Percentiles rank a stretch among this genome's conserved stretches.
These are phyloP conservation scores for Brachionus paranguensis DNA, from an alignment of 1,140 invertebrate genomes.

Conservation along the genomic window DNA sequence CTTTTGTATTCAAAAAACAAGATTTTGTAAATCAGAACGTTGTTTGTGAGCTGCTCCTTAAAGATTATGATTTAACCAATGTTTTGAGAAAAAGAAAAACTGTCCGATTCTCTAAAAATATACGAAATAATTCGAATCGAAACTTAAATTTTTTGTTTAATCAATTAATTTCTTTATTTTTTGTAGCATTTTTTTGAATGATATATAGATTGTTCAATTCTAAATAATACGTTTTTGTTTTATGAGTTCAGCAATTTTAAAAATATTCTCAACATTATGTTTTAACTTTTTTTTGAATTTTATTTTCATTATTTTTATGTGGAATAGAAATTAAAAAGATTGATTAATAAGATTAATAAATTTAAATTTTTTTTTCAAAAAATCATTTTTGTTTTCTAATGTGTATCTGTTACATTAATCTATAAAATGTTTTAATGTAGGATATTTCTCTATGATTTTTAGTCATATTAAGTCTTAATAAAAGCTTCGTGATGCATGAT, in stretches of 20 bases:
- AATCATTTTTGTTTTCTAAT: too few relatives aligned
- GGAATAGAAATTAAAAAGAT: too few relatives aligned
- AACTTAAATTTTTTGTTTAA: not conserved
- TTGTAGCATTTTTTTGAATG: not conserved
- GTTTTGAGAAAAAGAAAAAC: not conserved
- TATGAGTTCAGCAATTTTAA: not conserved
- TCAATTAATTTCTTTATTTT: not conserved
- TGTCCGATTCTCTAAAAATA: not conserved
- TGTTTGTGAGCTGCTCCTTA: not conserved
- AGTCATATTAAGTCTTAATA: too few relatives aligned
- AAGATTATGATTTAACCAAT: constrained; percentile 13
- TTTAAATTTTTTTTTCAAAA: too few relatives aligned
- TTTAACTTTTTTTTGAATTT: too few relatives aligned
- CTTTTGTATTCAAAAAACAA: not conserved
- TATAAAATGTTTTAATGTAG: too few relatives aligned
- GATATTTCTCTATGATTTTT: too few relatives aligned
- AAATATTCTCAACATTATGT: constrained; percentile 34
- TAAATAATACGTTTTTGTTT: not conserved
- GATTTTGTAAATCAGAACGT: not conserved
- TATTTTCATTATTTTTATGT: too few relatives aligned
- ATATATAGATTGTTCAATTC: too few relatives aligned
- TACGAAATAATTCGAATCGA: not conserved
- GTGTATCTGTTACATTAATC: too few relatives aligned
- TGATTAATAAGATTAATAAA: too few relatives aligned
- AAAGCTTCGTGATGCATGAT: too few relatives aligned